Evolutionary conservation across 2,797 vertebrate species (phyloP).

Genomic region (Artibeus lituratus): DNA sequence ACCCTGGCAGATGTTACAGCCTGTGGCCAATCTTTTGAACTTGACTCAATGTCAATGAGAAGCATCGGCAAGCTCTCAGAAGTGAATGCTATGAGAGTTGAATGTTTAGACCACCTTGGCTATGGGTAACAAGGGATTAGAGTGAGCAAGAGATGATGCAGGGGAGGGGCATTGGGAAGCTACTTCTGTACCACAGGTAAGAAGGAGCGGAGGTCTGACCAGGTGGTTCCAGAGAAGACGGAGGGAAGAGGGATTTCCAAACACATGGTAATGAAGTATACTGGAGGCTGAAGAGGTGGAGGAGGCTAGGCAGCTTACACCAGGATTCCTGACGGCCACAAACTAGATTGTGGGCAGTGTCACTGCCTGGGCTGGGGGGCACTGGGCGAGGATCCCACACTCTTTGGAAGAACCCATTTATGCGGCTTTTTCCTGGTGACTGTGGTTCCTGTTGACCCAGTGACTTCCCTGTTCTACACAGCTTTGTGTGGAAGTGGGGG

Average conservation of each 20-base stretch:
- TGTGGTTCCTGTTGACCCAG: fast-evolving
- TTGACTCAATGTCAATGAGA: not conserved
- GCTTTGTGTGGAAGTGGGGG: not conserved
- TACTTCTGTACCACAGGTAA: not conserved
- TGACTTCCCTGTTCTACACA: not conserved
- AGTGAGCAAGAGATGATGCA: fast-evolving
- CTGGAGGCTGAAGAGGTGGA: no score
- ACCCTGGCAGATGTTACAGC: fast-evolving
- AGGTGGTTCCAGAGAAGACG: no score
- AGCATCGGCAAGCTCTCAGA: not conserved
- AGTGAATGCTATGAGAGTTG: not conserved
- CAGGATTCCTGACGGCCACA: not conserved
- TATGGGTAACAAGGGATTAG: not conserved
- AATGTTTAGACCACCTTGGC: not conserved
- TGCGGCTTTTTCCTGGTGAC: not conserved
- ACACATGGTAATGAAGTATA: no score
- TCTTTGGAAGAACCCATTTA: not conserved
- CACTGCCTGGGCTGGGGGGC: not conserved
- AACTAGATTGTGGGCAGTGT: fast-evolving
- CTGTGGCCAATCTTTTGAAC: not conserved
- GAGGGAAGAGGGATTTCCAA: not conserved
- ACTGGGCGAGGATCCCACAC: not conserved
- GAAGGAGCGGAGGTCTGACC: not conserved
- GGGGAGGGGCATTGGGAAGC: not conserved
- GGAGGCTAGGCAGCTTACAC: not conserved